Percentiles rank a stretch among this genome's conserved stretches.
Conservation (phyloP, 2,113 vertebrate species). For the Hypomesus transpacificus region DNA sequence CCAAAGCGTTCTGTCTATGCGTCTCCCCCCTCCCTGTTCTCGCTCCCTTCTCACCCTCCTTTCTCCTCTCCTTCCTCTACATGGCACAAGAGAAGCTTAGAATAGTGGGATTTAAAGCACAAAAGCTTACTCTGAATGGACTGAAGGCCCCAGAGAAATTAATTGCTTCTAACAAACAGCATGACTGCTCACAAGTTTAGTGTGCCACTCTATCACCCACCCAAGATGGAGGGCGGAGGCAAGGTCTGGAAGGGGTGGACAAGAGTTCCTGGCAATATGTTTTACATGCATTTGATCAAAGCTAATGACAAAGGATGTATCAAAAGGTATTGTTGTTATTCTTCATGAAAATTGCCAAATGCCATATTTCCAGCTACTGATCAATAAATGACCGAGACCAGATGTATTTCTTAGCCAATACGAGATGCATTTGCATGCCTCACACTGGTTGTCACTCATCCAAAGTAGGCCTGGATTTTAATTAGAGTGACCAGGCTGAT, state of each 20-base stretch:
- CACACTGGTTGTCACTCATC: slow-evolving; percentile 7
- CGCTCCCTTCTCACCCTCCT: slow-evolving; percentile 61
- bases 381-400: not conserved
- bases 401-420: not conserved
- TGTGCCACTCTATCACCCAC: slow-evolving; percentile 89
- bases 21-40: slow-evolving; percentile 45
- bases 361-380: too few species aligned
- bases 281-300: slow-evolving; percentile 49
- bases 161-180: slow-evolving; percentile 99
- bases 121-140: slow-evolving; percentile 95
- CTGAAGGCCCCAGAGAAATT: slow-evolving; percentile 98
- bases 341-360: slow-evolving; percentile 23
- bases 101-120: slow-evolving; percentile 99
- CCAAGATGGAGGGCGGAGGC: slow-evolving; percentile 75
- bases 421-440: slow-evolving; percentile 26
- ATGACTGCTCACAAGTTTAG: slow-evolving; percentile 96
- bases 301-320: slow-evolving; percentile 48
- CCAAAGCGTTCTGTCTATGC: slow-evolving; percentile 80
- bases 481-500: slow-evolving; percentile 26
- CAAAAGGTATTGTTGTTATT: slow-evolving; percentile 35
- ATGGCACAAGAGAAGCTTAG: slow-evolving; percentile 80
- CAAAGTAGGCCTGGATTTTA: slow-evolving; percentile 21
- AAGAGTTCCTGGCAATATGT: slow-evolving; percentile 41
- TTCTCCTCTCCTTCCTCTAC: slow-evolving; percentile 63
- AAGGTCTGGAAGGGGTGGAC: slow-evolving; percentile 53